Evolutionary conservation across 2,797 vertebrate species (phyloP).

Genomic region (Syndactyla subalaris): DNA sequence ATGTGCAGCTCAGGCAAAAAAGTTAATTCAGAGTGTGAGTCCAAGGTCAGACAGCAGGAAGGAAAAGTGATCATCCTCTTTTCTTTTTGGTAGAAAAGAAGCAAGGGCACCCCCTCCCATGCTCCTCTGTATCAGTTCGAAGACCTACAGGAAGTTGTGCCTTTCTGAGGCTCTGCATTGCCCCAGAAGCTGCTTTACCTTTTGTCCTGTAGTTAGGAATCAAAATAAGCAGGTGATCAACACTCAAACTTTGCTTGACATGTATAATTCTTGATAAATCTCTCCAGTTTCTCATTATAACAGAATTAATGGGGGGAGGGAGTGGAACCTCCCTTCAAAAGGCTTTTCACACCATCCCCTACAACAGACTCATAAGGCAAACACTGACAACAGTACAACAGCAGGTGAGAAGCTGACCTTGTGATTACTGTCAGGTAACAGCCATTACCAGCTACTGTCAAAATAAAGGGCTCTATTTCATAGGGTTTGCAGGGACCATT

Average conservation of each 20-base stretch:
- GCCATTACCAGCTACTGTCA: neutral
- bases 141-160: neutral
- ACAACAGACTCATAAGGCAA: neutral
- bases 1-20: rapidly evolving
- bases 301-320: neutral
- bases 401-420: neutral
- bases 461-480: neutral
- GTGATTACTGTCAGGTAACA: neutral
- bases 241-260: neutral
- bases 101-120: neutral
- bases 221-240: neutral
- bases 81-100: neutral
- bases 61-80: neutral
- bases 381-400: neutral
- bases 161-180: neutral
- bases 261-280: neutral
- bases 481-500: neutral
- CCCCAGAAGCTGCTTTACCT: neutral
- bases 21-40: neutral
- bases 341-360: neutral
- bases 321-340: neutral
- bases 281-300: neutral
- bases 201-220: neutral
- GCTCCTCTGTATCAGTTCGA: neutral
- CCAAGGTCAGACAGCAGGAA: neutral